Evolutionary conservation across 2,113 vertebrate species (phyloP).

Genomic region (Phrynocephalus versicolor): DNA sequence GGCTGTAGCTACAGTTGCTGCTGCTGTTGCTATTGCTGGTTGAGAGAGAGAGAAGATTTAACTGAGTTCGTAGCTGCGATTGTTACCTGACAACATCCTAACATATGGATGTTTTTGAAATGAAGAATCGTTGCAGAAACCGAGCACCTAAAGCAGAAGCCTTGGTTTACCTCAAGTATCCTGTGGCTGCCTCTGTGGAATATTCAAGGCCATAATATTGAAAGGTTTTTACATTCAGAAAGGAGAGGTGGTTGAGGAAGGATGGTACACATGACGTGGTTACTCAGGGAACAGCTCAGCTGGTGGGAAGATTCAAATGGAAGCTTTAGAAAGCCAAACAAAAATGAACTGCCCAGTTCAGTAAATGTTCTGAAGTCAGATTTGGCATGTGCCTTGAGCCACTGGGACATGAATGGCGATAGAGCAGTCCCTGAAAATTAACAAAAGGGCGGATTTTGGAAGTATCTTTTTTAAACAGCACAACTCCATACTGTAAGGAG

Average conservation of each 20-base stretch:
- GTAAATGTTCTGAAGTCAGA: neutral
- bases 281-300: neutral
- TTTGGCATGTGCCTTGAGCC: too few species aligned
- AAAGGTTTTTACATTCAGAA: conserved; percentile 11
- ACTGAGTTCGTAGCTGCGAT: neutral
- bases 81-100: neutral
- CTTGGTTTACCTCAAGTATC: conserved; percentile 24
- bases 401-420: neutral
- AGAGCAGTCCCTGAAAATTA: neutral
- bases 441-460: neutral
- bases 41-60: neutral
- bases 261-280: neutral
- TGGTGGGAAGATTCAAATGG: neutral
- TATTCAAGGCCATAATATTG: conserved; percentile 13
- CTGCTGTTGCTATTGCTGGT: neutral
- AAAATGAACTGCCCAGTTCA: neutral
- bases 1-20: too few species aligned
- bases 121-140: neutral
- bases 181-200: conserved; percentile 11
- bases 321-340: neutral
- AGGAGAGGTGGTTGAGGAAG: neutral
- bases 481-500: neutral
- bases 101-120: neutral
- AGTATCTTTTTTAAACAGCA: neutral
- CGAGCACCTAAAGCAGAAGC: neutral